phyloP scores from a whole-genome alignment of 2,888 invertebrate genomes.

The Sturmia bella region DNA sequence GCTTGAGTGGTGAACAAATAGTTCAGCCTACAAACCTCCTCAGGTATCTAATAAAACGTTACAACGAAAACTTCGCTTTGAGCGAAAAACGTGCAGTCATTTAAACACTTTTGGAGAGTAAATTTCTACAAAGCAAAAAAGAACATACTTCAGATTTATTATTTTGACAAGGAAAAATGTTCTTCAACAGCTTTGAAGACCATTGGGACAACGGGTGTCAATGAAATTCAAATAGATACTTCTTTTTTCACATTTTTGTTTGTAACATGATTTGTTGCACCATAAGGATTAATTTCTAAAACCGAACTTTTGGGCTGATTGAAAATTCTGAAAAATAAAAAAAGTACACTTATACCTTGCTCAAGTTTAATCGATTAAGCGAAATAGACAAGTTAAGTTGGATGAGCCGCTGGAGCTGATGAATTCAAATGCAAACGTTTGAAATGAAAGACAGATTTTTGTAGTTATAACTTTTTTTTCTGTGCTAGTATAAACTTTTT shows the following conservation, averaged over 20 bases:
- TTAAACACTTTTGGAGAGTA: neutral
- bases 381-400: no score
- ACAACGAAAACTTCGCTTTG: neutral
- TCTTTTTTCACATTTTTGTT: slow-evolving; percentile 33
- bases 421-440: neutral
- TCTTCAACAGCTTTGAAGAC: slow-evolving; percentile 39
- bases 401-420: no score
- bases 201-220: slow-evolving; percentile 14
- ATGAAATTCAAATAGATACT: slow-evolving; percentile 53
- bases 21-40: slow-evolving; percentile 12
- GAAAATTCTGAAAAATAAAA: no score
- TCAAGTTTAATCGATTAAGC: no score
- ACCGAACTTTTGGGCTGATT: no score
- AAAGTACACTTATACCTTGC: no score
- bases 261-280: slow-evolving; percentile 47
- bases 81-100: neutral
- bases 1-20: no score
- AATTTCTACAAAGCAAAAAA: slow-evolving; percentile 32
- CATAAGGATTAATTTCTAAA: no score
- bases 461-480: slow-evolving; percentile 35
- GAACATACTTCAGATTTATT: slow-evolving; percentile 25
- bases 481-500: slow-evolving; percentile 57
- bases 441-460: slow-evolving; percentile 10
- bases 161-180: slow-evolving; percentile 40
- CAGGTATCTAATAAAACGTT: no score